Evolutionary conservation across 2,797 vertebrate species (phyloP), one percentile per base, ranked within the genome.

Genomic region (Lerista edwardsae): DNA sequence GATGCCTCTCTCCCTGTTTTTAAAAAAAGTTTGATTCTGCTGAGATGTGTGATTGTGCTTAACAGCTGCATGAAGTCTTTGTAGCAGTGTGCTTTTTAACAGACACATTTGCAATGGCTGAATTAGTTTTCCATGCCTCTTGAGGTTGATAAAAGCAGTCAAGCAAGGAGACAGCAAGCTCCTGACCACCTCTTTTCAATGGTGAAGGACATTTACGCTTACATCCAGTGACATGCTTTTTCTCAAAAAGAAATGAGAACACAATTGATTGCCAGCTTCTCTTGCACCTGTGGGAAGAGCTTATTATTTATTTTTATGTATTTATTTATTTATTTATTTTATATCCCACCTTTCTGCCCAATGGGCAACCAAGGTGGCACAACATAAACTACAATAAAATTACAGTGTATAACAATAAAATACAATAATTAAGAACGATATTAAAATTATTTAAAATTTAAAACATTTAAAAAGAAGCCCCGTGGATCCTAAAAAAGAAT

Each of bases 101-200:
- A 75, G 75, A 91, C 82, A 65, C 61, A 23, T 92, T 88, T 83
- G 23, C 82, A 75, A 80, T 1, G 0, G 47, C 84, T 94, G 84
- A 89, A 79, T 84, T 36, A 87, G 84, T 47, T 90, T 82, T 85
- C 86, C 86, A 71, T 80, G 86, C 84, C 90, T 87, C 82, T 23
- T 71, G 80, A 92, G 77, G 2, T 0, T 61, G 64, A 86, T 55
- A 2, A 80, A 89, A 82, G 64, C 77, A 55, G 8, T 84, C 73
- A 68, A 0, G 65, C 91, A 86, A 86, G 79, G 84, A 64, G 68
- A 83, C 83, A 0, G 14, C 65, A 3, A 75, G 81, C 75, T 85
- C 0, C 0, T 68, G 87, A 76, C 92, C 89, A 75, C 91, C 82
- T 88, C 84, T 89, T 91, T 78, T 75, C 90, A 87, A 72, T 80